Conservation (phyloP, 2,113 vertebrate species). For the Amblyornis subalaris region DNA sequence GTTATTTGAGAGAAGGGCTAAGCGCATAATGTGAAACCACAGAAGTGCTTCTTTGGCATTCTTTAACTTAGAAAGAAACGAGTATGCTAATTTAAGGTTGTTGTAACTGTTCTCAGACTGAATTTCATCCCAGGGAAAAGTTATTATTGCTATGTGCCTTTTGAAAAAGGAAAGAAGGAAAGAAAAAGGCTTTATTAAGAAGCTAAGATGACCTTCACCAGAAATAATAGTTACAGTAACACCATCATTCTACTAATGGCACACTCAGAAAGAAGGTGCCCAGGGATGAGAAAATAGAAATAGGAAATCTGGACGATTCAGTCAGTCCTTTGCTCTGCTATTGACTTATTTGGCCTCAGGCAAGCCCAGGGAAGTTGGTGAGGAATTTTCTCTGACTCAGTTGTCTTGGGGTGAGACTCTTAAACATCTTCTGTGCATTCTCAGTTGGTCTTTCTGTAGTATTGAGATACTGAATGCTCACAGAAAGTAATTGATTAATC, state of each 20-base stretch:
- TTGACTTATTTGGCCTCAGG: not conserved
- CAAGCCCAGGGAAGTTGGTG: not conserved
- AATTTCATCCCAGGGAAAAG: not conserved
- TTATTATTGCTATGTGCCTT: not conserved
- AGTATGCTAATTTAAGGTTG: not conserved
- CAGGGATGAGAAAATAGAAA: not conserved
- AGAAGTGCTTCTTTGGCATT: slow-evolving; percentile 46
- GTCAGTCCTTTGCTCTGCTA: not conserved
- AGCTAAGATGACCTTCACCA: not conserved
- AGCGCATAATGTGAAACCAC: not conserved
- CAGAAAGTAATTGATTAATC: not conserved
- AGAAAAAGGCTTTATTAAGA: not conserved
- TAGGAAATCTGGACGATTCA: not conserved
- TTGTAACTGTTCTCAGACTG: not conserved
- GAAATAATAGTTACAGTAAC: not conserved
- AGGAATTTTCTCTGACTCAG: not conserved
- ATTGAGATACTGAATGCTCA: not conserved
- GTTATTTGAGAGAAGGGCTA: slow-evolving; percentile 18
- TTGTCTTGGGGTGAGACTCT: not conserved
- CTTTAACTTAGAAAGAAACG: slow-evolving; percentile 2
- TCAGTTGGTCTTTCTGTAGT: not conserved
- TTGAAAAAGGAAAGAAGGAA: too few species aligned
- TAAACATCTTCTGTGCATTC: not conserved
- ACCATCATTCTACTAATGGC: not conserved
- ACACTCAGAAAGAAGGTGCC: not conserved